Conservation (phyloP, 2,888 invertebrate genomes). For the Ceramica pisi region DNA sequence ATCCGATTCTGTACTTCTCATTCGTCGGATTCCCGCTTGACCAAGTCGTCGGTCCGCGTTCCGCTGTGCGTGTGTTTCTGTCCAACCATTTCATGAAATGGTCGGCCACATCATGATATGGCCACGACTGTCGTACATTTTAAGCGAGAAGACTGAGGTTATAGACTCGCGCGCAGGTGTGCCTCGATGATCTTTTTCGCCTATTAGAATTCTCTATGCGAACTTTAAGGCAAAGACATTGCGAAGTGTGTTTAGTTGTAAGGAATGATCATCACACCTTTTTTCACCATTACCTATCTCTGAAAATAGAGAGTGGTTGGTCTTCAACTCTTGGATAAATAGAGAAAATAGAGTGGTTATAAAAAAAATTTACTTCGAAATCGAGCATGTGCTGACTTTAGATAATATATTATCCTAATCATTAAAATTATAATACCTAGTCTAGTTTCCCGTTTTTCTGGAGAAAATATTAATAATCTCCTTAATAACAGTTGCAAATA, state of each 20-base stretch:
- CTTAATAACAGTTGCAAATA: background rate
- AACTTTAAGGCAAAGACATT: background rate
- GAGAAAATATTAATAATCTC: slow-evolving; percentile 10
- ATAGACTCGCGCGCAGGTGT: too few relatives aligned
- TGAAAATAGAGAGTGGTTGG: background rate
- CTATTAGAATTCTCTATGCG: background rate
- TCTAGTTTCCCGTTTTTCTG: background rate
- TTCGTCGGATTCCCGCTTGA: background rate
- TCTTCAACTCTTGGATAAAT: too few relatives aligned
- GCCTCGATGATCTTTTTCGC: too few relatives aligned
- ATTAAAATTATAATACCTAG: background rate
- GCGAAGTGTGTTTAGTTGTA: background rate
- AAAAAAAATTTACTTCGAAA: too few relatives aligned
- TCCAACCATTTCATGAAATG: too few relatives aligned
- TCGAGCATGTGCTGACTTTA: too few relatives aligned
- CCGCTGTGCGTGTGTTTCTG: background rate
- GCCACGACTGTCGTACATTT: too few relatives aligned
- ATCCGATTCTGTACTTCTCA: background rate
- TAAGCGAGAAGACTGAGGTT: too few relatives aligned
- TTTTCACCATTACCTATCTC: too few relatives aligned
- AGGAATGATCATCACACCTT: background rate
- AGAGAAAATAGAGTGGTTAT: too few relatives aligned
- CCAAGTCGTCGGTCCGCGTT: background rate
- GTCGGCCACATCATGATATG: too few relatives aligned
- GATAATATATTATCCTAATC: slow-evolving; percentile 3